Evolutionary conservation across 1,140 invertebrate species (phyloP).

Genomic region (Dolichoris vasculosae): DNA sequence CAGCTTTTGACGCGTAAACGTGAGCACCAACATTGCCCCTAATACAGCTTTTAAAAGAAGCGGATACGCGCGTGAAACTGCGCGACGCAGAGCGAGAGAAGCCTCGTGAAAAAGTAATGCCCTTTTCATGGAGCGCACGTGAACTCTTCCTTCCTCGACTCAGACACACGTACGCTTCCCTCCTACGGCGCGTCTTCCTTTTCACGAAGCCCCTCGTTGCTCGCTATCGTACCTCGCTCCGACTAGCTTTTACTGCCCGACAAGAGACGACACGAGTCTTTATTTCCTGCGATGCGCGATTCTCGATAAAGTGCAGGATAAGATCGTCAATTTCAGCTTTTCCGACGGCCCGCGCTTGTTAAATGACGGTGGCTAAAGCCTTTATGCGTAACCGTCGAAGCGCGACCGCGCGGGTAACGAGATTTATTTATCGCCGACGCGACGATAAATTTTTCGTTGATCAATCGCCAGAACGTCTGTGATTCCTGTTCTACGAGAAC

Average conservation of each 20-base stretch:
- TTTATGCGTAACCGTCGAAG: slow-evolving; percentile 19
- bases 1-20: not conserved
- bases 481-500: too few relatives aligned
- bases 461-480: not conserved
- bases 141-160: slow-evolving; percentile 1
- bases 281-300: slow-evolving; percentile 37
- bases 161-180: not conserved
- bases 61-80: not conserved
- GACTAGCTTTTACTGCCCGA: slow-evolving; percentile 35
- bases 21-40: slow-evolving; percentile 24
- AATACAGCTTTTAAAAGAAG: slow-evolving; percentile 39
- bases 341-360: not conserved
- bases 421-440: slow-evolving; percentile 34
- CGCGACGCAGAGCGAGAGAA: not conserved
- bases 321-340: slow-evolving; percentile 36
- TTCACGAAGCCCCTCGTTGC: too few relatives aligned
- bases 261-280: slow-evolving; percentile 35
- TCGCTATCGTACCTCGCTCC: not conserved
- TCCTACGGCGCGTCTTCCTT: not conserved
- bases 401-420: not conserved
- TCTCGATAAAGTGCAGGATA: slow-evolving; percentile 35
- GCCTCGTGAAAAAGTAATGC: slow-evolving; percentile 50
- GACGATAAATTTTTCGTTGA: slow-evolving; percentile 30
- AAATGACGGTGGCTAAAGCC: not conserved
- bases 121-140: slow-evolving; percentile 43